Evolutionary conservation across 2,888 invertebrate genomes (phyloP).

Genomic region (Hipparchia semele): DNA sequence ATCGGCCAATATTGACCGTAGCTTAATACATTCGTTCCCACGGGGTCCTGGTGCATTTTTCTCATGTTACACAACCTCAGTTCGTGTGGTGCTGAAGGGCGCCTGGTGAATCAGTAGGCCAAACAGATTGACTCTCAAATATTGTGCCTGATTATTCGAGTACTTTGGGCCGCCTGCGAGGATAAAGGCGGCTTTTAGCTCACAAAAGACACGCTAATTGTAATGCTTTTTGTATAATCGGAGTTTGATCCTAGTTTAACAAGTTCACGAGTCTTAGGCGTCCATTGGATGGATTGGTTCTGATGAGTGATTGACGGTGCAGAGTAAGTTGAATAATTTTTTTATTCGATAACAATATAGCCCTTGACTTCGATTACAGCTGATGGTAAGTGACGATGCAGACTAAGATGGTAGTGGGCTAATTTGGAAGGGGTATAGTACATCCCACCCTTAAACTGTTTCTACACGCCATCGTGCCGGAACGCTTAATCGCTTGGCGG

Average conservation of each 20-base stretch:
- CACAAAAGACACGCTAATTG: slow-evolving; percentile 78
- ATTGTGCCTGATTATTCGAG: slow-evolving; percentile 73
- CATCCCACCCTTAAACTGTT: no score
- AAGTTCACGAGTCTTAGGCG: slow-evolving; percentile 41
- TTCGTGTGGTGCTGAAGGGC: slow-evolving; percentile 68
- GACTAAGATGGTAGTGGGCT: no score
- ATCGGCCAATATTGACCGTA: slow-evolving; percentile 72
- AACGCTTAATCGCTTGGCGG: no score
- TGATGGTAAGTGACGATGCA: no score
- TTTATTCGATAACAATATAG: no score
- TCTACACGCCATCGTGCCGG: no score
- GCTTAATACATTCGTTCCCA: slow-evolving; percentile 71
- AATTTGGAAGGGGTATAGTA: no score
- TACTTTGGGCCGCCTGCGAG: slow-evolving; percentile 49
- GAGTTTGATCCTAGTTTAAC: slow-evolving; percentile 53
- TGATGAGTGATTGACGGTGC: no score
- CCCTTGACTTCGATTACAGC: no score
- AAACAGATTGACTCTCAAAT: slow-evolving; percentile 77
- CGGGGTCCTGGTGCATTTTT: slow-evolving; percentile 74
- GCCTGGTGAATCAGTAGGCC: slow-evolving; percentile 62
- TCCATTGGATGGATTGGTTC: not conserved
- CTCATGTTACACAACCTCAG: slow-evolving; percentile 61
- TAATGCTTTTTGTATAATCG: slow-evolving; percentile 71
- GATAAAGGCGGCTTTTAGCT: slow-evolving; percentile 77
- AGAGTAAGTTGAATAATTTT: no score